Base-by-base conservation (phyloP, 2,113 vertebrate species). In the Ictidomys tridecemlineatus region DNA sequence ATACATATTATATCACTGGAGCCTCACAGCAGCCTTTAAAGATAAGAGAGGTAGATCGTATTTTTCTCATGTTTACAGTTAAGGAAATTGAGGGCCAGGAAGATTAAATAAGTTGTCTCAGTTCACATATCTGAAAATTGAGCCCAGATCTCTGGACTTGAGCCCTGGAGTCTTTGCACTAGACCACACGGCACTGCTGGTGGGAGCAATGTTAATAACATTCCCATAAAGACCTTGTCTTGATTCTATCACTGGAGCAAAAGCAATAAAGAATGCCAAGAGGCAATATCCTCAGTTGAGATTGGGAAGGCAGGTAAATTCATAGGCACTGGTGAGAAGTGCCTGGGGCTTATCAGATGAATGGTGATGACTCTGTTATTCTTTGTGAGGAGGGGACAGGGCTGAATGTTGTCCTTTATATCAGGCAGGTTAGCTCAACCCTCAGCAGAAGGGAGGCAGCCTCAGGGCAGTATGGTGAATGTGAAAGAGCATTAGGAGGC, bases 181-280 rank as follows among this genome's bases (percentile, higher is more conserved):
- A 88, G 45, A 88, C 61, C 51, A 90, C 65, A 94, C 26, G 6
- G 9, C 18, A 56, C 18, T 0, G 0, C 32, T 86, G 39, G 20
- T 80, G 26, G 39, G 2, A 94, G 42, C 26, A 90, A 79, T 90
- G 93, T 92, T 96, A 98, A 96, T 96, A 98, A 96, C 32, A 89
- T 88, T 92, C 77, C 95, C 93, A 61, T 74, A 91, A 0, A 37
- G 83, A 95, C 85, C 42, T 85, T 48, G 93, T 78, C 76, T 96
- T 92, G 97, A 98, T 97, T 90, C 5, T 90, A 96, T 97, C 98
- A 94, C 53, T 37, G 77, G 78, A 77, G 94, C 78, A 85, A 96
- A 94, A 94, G 91, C 80, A 95, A 98, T 98, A 98, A 96, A 98
- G 79, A 95, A 70, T 24, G 70, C 39, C 84, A 95, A 98, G 89